phyloP scores from a whole-genome alignment of 2,113 vertebrate species.

The Rhinolophus ferrumequinum region DNA sequence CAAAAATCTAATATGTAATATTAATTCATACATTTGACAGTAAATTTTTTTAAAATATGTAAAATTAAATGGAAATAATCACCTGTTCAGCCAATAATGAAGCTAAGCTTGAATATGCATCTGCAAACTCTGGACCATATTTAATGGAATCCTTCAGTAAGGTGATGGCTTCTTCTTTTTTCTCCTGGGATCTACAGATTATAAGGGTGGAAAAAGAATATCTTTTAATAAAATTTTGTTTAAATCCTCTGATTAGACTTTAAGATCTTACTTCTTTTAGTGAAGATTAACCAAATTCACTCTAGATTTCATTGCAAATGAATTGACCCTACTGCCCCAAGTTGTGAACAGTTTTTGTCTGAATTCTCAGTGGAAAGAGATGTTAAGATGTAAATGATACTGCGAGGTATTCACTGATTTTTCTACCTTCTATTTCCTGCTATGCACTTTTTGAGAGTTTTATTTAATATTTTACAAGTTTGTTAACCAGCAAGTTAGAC shows the following conservation, averaged over 20 bases:
- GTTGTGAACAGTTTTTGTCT: background rate
- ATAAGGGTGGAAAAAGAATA: background rate
- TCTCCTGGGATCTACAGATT: constrained; percentile 90
- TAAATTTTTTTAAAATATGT: background rate
- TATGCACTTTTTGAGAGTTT: background rate
- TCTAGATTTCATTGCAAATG: background rate
- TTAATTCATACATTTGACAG: background rate
- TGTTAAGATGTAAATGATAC: background rate
- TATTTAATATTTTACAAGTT: background rate
- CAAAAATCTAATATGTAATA: background rate
- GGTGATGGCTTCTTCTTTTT: constrained; percentile 90
- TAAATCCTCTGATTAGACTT: constrained; percentile 49
- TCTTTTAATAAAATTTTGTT: constrained; percentile 53
- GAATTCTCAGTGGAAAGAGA: constrained; percentile 2
- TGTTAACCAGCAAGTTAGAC: background rate
- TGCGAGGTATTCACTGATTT: background rate
- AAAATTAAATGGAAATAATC: background rate
- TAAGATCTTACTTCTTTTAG: constrained; percentile 50
- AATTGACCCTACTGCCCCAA: background rate
- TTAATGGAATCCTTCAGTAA: constrained; percentile 92
- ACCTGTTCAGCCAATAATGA: constrained; percentile 97
- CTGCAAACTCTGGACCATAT: constrained; percentile 94
- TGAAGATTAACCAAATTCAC: constrained; percentile 16
- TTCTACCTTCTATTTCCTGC: background rate
- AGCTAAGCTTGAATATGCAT: constrained; percentile 96